Evolutionary conservation across 2,888 invertebrate genomes (phyloP), one percentile per base, ranked within the genome.

Genomic region (Noctuana brunneofusca): DNA sequence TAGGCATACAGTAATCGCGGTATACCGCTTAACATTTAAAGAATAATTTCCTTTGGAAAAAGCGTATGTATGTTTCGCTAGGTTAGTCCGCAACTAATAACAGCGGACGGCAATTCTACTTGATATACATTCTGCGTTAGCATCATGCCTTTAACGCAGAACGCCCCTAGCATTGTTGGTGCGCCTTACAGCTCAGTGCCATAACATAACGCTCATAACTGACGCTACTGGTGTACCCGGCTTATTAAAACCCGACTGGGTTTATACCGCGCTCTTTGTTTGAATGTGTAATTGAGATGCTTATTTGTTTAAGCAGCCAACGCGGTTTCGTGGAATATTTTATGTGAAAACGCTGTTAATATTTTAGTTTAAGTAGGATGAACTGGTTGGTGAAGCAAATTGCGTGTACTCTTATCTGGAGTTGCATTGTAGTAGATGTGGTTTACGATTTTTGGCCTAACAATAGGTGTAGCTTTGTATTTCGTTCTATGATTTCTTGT

Each of bases 121-220:
- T 49, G 18, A 49, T 58, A 35, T 35, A 20, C 32, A 83, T 83
- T 81, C 83, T 79, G 75, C 74, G 74, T 71, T 79, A 76, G 75
- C 77, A 83, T 84, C 81, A 83, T 81, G 78, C 78, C 79, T 83
- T 79, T 79, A 78, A 73, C 77, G 70, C 69, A 68, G 72, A 68
- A 62, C 57, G 56, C 69, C 69, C 65, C 68, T 71, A 79, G 79
- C 74, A 75, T 78, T 80, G 76, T 80, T 78, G 75, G 16, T 43
- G 71, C 73, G 73, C 73, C 80, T 81, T 81, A 80, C 79, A 81
- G 80, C 81, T n/a, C n/a, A 78, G 73, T 79, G 83, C 83, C 82
- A 81, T 82, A 80, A 78, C 79, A 75, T 81, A 80, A 80, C 79
- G 83, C 81, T 83, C 62, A 80, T 83, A 83, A 78, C 80, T 78